These are phyloP conservation scores for Parnassius glacialis DNA, from an alignment of 2,888 invertebrate genomes.

Conservation along the genomic window DNA sequence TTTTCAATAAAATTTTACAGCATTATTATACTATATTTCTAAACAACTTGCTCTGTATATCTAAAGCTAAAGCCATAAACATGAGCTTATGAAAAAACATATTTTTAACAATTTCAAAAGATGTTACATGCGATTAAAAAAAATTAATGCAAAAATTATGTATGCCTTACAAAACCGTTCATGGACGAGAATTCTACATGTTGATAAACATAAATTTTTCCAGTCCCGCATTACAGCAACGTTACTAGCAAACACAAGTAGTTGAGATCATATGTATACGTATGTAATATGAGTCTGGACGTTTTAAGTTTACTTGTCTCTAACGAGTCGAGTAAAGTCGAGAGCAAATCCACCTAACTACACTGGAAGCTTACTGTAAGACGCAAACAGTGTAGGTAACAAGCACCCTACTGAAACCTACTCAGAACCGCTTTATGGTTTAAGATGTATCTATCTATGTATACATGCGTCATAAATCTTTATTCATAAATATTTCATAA, in stretches of 20 bases:
- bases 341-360: conserved; percentile 21
- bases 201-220: conserved; percentile 4
- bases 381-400: conserved; percentile 47
- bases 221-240: conserved; percentile 11
- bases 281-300: conserved; percentile 15
- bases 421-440: conserved; percentile 37
- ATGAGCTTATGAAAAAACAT: too few relatives aligned
- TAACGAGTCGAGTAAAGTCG: conserved; percentile 21
- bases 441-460: background rate
- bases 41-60: too few relatives aligned
- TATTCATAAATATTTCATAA: too few relatives aligned
- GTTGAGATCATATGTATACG: conserved; percentile 14
- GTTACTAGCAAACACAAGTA: conserved; percentile 16
- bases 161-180: background rate
- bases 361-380: conserved; percentile 36
- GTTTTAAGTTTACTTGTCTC: conserved; percentile 25
- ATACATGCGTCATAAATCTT: background rate
- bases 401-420: conserved; percentile 49
- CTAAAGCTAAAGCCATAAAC: too few relatives aligned
- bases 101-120: too few relatives aligned
- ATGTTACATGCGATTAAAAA: background rate
- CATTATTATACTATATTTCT: too few relatives aligned
- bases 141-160: conserved; percentile 6
- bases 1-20: too few relatives aligned
- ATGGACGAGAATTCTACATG: conserved; percentile 1